Percentiles rank a stretch among this genome's conserved stretches.
Evolutionary conservation across 2,113 vertebrate species (phyloP).

Genomic region (Rhadina sibilatrix): DNA sequence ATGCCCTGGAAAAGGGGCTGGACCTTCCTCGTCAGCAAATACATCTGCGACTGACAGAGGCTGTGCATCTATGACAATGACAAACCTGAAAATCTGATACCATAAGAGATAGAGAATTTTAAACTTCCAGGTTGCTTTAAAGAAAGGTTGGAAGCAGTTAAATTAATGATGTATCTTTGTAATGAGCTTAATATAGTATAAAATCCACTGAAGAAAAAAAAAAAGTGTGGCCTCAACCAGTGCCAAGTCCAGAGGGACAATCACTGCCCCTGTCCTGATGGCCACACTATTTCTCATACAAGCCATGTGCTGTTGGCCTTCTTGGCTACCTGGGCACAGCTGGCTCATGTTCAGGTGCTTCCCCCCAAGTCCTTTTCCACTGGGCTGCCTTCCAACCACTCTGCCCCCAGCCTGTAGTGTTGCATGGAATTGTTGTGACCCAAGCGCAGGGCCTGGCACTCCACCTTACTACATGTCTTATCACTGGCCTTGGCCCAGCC

Average conservation of each 20-base stretch:
- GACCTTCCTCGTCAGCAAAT: not conserved
- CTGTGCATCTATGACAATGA: not conserved
- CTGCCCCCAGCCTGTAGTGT: not conserved
- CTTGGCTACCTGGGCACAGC: not conserved
- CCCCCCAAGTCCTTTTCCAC: too few species aligned
- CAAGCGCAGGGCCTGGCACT: not conserved
- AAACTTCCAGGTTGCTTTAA: not conserved
- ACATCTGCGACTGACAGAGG: not conserved
- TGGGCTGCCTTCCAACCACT: not conserved
- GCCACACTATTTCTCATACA: too few species aligned
- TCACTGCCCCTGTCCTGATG: too few species aligned
- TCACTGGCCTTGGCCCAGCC: not conserved
- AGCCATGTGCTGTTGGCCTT: not conserved
- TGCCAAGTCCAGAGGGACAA: not conserved
- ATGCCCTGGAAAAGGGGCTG: not conserved
- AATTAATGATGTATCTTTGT: not conserved
- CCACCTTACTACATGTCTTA: not conserved
- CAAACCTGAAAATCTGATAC: not conserved
- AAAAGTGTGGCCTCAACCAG: too few species aligned
- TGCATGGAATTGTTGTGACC: not conserved
- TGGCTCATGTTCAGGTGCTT: not conserved
- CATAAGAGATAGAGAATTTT: not conserved
- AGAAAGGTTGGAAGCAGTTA: not conserved
- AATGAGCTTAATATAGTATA: not conserved
- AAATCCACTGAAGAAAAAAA: not conserved